These are phyloP conservation scores for Drosophila guanche DNA, from an alignment of 1,140 invertebrate species.

Conservation along the genomic window DNA sequence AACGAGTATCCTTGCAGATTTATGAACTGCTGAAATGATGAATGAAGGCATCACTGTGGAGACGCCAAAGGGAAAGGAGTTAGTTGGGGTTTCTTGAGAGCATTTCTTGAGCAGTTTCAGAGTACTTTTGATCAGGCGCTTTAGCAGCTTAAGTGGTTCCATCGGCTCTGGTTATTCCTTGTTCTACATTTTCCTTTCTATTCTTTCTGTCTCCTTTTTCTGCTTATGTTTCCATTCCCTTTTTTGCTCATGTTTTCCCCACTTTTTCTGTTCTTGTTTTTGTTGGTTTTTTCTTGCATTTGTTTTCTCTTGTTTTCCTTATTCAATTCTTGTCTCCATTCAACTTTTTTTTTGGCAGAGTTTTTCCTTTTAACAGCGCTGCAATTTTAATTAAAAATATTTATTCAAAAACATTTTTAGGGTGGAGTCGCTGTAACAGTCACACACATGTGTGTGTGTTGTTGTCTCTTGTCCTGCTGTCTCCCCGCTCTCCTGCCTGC, in stretches of 20 bases:
- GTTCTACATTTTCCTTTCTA: too few relatives aligned
- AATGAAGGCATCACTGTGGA: neutral
- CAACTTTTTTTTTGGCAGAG: slow-evolving; percentile 33
- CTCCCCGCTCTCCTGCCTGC: too few relatives aligned
- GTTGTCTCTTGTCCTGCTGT: neutral
- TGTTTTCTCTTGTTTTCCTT: neutral
- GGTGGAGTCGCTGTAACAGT: slow-evolving; percentile 22
- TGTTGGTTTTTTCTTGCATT: neutral
- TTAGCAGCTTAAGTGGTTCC: too few relatives aligned
- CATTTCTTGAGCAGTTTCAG: too few relatives aligned
- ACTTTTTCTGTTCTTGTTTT: neutral
- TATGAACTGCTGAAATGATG: slow-evolving; percentile 8
- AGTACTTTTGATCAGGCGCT: too few relatives aligned
- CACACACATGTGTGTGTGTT: slow-evolving; percentile 37
- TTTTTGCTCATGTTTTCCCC: neutral
- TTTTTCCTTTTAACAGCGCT: slow-evolving; percentile 27
- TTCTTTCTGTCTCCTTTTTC: too few relatives aligned
- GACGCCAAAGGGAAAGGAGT: too few relatives aligned
- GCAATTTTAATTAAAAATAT: slow-evolving; percentile 58
- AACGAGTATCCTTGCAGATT: slow-evolving; percentile 17
- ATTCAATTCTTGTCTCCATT: slow-evolving; percentile 7
- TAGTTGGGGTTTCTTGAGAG: too few relatives aligned
- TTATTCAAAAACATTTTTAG: slow-evolving; percentile 52
- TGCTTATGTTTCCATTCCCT: neutral
- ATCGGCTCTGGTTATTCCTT: too few relatives aligned